A percentile compares a stretch with the other conserved stretches of the same genome.
Conservation (phyloP, 2,797 vertebrate species). For the Octomys mimax region DNA sequence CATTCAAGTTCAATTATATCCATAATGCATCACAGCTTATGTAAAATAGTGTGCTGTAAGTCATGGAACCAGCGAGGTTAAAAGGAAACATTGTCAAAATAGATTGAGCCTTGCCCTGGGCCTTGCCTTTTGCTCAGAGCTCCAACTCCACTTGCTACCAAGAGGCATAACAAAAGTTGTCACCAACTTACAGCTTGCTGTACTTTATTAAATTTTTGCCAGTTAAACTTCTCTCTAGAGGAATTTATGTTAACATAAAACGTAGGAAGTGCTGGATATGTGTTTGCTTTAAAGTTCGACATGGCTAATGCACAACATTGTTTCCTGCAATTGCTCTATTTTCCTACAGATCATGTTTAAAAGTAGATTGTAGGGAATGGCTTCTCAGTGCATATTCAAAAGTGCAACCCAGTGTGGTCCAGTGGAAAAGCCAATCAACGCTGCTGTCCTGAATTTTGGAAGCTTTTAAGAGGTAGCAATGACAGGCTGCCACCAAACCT, state of each 20-base stretch:
- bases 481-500: fast-evolving
- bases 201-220: background rate
- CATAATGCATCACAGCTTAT: background rate
- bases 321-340: background rate
- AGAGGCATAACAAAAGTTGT: background rate
- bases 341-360: background rate
- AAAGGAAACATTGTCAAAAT: background rate
- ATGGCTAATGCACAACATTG: background rate
- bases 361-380: background rate
- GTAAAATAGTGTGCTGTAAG: background rate
- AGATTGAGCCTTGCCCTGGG: background rate
- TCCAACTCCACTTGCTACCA: background rate
- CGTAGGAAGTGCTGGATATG: background rate
- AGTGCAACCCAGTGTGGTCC: background rate
- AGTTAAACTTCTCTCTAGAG: background rate
- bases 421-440: constrained; percentile 33
- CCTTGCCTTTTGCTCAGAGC: background rate
- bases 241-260: background rate
- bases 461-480: background rate
- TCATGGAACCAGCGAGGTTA: background rate
- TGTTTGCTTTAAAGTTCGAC: background rate
- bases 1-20: background rate
- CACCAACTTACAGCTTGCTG: background rate
- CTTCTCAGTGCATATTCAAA: background rate
- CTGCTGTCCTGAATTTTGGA: background rate